These are phyloP conservation scores for Muscicapa comitata DNA, from an alignment of 2,797 vertebrate species.

Conservation along the genomic window DNA sequence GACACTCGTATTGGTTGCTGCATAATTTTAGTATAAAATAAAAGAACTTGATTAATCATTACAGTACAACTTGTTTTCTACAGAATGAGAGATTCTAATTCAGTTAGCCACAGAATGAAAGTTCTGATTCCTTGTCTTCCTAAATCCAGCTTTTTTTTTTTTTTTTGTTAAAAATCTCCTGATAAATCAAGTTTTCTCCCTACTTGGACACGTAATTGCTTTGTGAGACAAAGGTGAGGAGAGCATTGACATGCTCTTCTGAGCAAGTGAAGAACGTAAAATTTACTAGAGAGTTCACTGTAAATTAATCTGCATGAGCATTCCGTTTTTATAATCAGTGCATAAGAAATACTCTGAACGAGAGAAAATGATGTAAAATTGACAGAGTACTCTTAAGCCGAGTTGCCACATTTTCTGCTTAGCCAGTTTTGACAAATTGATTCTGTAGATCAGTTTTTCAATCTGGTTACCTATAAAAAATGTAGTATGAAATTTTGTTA, in stretches of 20 bases:
- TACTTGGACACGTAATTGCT: not conserved
- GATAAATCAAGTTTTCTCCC: not conserved
- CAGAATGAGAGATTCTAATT: not conserved
- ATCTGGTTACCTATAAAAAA: conserved; percentile 30
- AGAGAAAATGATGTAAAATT: conserved; percentile 20
- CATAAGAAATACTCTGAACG: not conserved
- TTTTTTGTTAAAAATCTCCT: not conserved
- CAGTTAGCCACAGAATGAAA: not conserved
- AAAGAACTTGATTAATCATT: conserved; percentile 74
- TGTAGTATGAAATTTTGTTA: conserved; percentile 28
- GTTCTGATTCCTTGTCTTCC: not conserved
- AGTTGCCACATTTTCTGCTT: conserved; percentile 5
- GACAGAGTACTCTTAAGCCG: not conserved
- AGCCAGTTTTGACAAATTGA: conserved; percentile 33
- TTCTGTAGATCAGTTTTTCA: conserved; percentile 31
- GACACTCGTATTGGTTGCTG: conserved; percentile 69
- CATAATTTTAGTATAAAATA: conserved; percentile 75
- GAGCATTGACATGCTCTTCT: not conserved
- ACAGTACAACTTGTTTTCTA: conserved; percentile 42
- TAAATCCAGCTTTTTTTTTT: not conserved
- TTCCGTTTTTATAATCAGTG: conserved; percentile 34
- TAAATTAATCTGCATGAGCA: conserved; percentile 16
- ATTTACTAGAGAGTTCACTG: not conserved
- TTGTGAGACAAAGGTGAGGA: not conserved
- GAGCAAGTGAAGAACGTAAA: not conserved